Base-by-base conservation (phyloP, 2,113 vertebrate genomes). In the Heteronetta atricapilla region DNA sequence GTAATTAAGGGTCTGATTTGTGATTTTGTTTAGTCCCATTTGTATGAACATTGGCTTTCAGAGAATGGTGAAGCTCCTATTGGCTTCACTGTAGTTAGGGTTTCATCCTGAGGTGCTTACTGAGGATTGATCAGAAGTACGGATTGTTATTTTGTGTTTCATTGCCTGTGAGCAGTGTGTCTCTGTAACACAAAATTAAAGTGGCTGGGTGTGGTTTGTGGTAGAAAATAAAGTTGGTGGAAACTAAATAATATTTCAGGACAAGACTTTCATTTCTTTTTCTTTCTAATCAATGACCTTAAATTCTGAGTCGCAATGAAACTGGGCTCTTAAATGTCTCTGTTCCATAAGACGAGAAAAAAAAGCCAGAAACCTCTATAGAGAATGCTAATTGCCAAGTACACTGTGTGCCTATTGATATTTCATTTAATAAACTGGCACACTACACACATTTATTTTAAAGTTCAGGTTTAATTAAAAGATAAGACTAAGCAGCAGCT, bases 381-480 rank as follows among this genome's bases (percentile, higher is more conserved):
- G 29, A 77, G 80, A 95, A 95, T 95, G 80, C 55, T 82, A 89
- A 96, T 93, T 87, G 28, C 77, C 89, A 69, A 93, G 72, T 89
- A 86, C 74, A 91, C 66, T 87, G 48, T 66, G 28, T 82, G 40
- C 53, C 59, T 89, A 95, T 70, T 92, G 89, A 84, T 96, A 96
- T 89, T 94, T 94, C 86, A 88, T 95, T 96, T 97, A 97, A 97
- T 96, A 97, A 96, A 96, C 82, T 93, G 77, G 62, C 62, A 77
- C 73, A 40, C 64, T 85, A 95, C 87, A 92, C 58, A 97, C 87
- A 93, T 93, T 96, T 94, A 95, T 94, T 97, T 97, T 97, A 97
- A 97, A 97, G 94, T 97, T 97, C 96, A 95, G 68, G 91, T 97
- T 98, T 98, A 98, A 98, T 98, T 98, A 98, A 98, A 98, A 98